Evolutionary conservation across 2,888 invertebrate genomes (phyloP).

Genomic region (Erebia palarica): DNA sequence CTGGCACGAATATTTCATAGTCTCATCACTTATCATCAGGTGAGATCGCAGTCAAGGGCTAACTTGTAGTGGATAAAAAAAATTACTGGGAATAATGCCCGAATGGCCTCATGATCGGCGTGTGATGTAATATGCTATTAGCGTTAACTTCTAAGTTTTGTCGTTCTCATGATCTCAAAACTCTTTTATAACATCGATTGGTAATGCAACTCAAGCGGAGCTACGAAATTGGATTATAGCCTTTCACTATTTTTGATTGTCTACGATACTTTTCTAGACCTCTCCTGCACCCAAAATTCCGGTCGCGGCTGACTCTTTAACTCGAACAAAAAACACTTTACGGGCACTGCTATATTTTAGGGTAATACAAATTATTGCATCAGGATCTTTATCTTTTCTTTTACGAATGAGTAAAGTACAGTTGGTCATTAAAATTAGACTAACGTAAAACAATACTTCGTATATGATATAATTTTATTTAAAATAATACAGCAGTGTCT

Average conservation of each 20-base stretch:
- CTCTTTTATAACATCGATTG: conserved; percentile 64
- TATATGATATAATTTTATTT: too few species aligned
- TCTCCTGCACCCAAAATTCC: conserved; percentile 50
- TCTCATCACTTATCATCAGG: too few species aligned
- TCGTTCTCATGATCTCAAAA: conserved; percentile 48
- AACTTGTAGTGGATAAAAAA: too few species aligned
- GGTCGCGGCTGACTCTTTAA: conserved; percentile 45
- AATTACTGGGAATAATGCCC: neutral
- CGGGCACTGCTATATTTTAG: neutral
- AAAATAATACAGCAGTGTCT: too few species aligned
- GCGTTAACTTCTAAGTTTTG: conserved; percentile 35
- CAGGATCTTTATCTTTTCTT: neutral
- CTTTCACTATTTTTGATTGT: conserved; percentile 56
- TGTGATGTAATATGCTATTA: neutral
- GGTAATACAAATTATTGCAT: neutral
- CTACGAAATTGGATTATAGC: conserved; percentile 70
- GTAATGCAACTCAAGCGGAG: conserved; percentile 74
- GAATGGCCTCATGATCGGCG: neutral
- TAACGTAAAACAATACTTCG: too few species aligned
- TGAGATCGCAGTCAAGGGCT: too few species aligned
- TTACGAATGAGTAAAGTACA: too few species aligned
- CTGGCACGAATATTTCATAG: neutral
- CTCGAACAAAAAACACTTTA: neutral
- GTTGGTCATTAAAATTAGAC: too few species aligned
- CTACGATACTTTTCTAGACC: conserved; percentile 53